Base-by-base conservation (phyloP, 1,140 invertebrate genomes). In the Homarus americanus region DNA sequence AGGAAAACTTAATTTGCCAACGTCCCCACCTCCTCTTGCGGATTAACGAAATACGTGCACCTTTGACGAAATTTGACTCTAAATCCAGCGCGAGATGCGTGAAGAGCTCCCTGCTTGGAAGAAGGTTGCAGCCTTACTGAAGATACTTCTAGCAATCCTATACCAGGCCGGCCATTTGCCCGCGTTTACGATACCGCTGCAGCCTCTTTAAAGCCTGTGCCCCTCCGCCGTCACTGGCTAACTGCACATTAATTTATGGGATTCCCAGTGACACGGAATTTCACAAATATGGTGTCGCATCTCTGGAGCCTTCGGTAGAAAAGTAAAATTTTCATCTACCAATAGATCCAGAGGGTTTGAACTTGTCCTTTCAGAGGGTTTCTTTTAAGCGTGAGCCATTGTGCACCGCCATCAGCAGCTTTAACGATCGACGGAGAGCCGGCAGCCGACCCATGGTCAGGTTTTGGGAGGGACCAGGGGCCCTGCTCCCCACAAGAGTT, bases 161-260 rank as follows among this genome's bases (percentile, higher is more conserved):
- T 91, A 83, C 91, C 84, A 87, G 91, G 72, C 76, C 91, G 85
- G 84, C 84, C 91, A 91, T 87, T 91, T 91, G 84, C 79, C 85
- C 91, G 91, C 85, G 91, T 91, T 91, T 91, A 91, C 91, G 91
- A 91, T 91, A 91, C 91, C 91, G 85, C 91, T 91, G 91, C 91
- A 87, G 84, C 84, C 91, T 91, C 91, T 91, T 91, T 91, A 91
- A 91, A 91, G 85, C 91, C 38, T 91, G 84, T 91, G 85, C 84
- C 91, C 91, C 91, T 87, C 80, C 84, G 79, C 91, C 84, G 91
- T 91, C 91, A 91, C 91, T 91, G 91, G 91, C 91, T 91, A 91
- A 91, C 91, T 91, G 91, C 91, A 91, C 91, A 91, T 91, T 91
- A 91, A 91, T 91, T 91, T 91, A 91, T 91, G 91, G 91, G 85